A percentile compares a stretch with the other conserved stretches of the same genome.
Evolutionary conservation across 2,888 invertebrate genomes (phyloP).

Genomic region (Caenorhabditis panamensis): DNA sequence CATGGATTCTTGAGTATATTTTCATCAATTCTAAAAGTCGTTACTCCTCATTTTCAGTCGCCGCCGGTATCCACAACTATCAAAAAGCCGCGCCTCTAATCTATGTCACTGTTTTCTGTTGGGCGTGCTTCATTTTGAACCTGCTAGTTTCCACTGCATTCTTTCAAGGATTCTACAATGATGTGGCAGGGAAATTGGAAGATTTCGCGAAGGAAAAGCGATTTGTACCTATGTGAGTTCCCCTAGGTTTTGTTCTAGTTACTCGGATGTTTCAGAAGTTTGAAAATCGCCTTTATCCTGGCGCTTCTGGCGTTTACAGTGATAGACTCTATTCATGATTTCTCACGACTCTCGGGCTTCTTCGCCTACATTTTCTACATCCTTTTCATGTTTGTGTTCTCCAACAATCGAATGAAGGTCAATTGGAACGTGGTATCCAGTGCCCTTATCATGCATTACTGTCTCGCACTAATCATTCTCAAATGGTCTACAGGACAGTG

Average conservation of each 20-base stretch:
- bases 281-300: conserved; percentile 58
- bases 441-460: conserved; percentile 90
- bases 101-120: conserved; percentile 54
- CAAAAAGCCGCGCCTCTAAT: conserved; percentile 63
- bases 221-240: conserved; percentile 46
- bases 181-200: conserved; percentile 21
- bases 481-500: conserved; percentile 82
- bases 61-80: conserved; percentile 63
- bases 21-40: background rate
- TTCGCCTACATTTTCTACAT: conserved; percentile 77
- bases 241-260: background rate
- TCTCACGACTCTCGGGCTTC: conserved; percentile 73
- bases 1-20: conserved; percentile 52
- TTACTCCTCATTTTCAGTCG: conserved; percentile 49
- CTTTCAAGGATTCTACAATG: conserved; percentile 22
- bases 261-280: conserved; percentile 33
- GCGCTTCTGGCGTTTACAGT: conserved; percentile 60
- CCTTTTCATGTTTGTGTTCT: conserved; percentile 73
- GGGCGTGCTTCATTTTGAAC: conserved; percentile 51
- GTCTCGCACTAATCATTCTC: conserved; percentile 89
- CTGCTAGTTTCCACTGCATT: conserved; percentile 1
- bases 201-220: conserved; percentile 12
- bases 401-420: conserved; percentile 76
- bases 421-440: conserved; percentile 88
- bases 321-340: conserved; percentile 64